Base-by-base conservation (phyloP, 2,797 vertebrate genomes). In the Dryobates pubescens region DNA sequence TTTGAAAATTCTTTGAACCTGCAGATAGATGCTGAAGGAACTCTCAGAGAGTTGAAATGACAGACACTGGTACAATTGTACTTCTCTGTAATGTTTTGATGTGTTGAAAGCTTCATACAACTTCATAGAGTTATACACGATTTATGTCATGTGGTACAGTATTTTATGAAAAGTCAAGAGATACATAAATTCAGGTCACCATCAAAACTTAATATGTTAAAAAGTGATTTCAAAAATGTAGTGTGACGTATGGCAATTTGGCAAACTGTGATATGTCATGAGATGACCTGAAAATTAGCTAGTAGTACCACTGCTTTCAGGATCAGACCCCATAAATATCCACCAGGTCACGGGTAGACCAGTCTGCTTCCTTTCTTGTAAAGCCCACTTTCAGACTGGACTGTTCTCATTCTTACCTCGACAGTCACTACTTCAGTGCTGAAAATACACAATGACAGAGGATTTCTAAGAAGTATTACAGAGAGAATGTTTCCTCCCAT, bases 401-500 rank as follows among this genome's bases (percentile, higher is more conserved):
- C 69, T 79, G n/a, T 45, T 93, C 64, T 34, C 6, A 47, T 70
- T 91, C 56, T 86, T 86, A 89, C 59, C n/a, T 84, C 75, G 61
- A 77, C 41, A 82, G 41, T 56, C 27, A 68, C 24, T 89, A 14
- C 85, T 93, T 90, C 62, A 59, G 30, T 68, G 64, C 61, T 57
- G 68, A 91, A 77, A 88, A 75, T 69, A 62, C 27, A 47, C 85
- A 86, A 64, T 58, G 77, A 85, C 71, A 81, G 70, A 92, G 1
- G 16, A 54, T 90, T 94, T 93, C 64, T 90, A 80, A 86, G 82
- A 91, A 86, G 30, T 30, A 73, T 88, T 72, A n/a, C 15, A 89
- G 72, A 90, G 70, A 79, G 64, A 95, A 94, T 90, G 22, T 83
- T 89, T 94, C 64, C 49, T 93, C 85, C 59, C 36, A 87, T 6